Evolutionary conservation across 1,140 invertebrate genomes (phyloP), one percentile per base, ranked within the genome.

Genomic region (Scaptomyza montana): DNA sequence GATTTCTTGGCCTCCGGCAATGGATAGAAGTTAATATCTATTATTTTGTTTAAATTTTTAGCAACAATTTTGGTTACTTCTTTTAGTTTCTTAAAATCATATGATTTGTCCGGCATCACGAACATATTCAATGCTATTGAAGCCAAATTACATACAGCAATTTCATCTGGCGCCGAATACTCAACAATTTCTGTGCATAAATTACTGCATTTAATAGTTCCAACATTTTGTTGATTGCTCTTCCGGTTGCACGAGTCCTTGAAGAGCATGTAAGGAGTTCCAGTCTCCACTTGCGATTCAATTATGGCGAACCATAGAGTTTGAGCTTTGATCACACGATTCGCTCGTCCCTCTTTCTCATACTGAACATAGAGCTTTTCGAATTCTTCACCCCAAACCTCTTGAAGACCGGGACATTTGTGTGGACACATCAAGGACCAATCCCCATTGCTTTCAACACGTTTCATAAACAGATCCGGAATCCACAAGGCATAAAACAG

Each of bases 401-500:
- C 98, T 8, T 94, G 92, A 7, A 99, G 93, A 0, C 98, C 98
- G 1, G 98, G 98, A 91, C 96, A 97, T 90, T 98, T 96, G 91
- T 97, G 94, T 1, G 99, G 98, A 92, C 99, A 99, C 98, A 99
- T 99, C 12, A 99, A 92, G 49, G 96, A 97, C 99, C 99, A 99
- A 53, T 95, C 93, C 60, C 93, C 95, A 93, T 99, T 95, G 0
- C 94, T 93, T 91, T 99, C 96, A 0, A 99, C 98, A 51, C 99
- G 94, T 92, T 97, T 94, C 99, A 99, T 99, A 91, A 99, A 99
- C 33, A 99, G 93, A 94, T 99, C 99, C 5, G 99, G 98, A 77
- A 99, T 98, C 99, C 99, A 99, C 8, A 99, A 90, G 12, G 96
- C 99, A 92, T 98, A 99, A 92, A 99, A 99, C n/a, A 99, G 93